Evolutionary conservation across 2,113 vertebrate species (phyloP).

Genomic region (Pimephales promelas): DNA sequence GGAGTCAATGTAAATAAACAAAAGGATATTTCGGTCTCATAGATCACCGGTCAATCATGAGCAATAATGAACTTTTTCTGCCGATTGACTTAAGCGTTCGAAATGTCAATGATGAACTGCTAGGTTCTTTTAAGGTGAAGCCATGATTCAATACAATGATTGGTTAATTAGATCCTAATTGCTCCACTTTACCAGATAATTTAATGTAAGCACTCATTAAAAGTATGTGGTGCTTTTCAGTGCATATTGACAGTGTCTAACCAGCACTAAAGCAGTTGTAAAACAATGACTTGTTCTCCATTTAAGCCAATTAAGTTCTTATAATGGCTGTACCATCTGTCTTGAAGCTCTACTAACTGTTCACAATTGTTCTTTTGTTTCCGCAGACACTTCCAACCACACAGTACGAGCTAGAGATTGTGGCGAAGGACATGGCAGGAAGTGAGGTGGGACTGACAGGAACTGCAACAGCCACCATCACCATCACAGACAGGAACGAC

Average conservation of each 20-base stretch:
- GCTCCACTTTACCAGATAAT: constrained; percentile 42
- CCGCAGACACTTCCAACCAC: constrained; percentile 90
- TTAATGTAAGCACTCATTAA: constrained; percentile 38
- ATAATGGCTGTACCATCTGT: background rate
- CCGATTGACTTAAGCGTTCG: background rate
- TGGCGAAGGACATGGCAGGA: constrained; percentile 96
- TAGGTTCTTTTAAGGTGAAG: background rate
- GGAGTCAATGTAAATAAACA: constrained; percentile 27
- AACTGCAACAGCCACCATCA: constrained; percentile 92
- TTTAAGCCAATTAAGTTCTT: constrained; percentile 1
- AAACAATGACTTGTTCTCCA: constrained; percentile 46
- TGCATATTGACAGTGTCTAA: constrained; percentile 44
- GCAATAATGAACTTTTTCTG: constrained; percentile 1
- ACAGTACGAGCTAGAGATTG: constrained; percentile 91
- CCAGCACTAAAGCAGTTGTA: constrained; percentile 29
- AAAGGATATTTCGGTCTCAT: constrained; percentile 11
- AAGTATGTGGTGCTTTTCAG: constrained; percentile 36
- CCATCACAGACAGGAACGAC: constrained; percentile 97
- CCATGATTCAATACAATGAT: constrained; percentile 38
- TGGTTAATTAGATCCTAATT: constrained; percentile 49
- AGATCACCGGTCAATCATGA: background rate
- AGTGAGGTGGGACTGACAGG: constrained; percentile 92
- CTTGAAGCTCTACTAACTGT: background rate
- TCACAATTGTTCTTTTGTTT: constrained; percentile 12
- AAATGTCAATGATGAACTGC: background rate